These are phyloP conservation scores for Taenaris catops DNA, from an alignment of 2,888 invertebrate species.

Conservation along the genomic window DNA sequence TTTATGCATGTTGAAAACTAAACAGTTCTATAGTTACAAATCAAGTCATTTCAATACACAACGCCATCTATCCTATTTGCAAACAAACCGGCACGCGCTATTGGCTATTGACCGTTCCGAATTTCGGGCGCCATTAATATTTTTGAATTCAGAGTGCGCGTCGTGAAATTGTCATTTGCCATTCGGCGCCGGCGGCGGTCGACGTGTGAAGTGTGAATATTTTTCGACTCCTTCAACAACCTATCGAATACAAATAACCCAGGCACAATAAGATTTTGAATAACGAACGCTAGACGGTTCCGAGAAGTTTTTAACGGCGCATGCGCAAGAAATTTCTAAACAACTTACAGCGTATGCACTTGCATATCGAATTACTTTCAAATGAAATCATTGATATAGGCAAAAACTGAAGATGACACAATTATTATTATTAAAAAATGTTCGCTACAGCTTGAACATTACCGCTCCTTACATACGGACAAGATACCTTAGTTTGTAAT, in stretches of 20 bases:
- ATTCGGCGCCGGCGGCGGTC: conserved; percentile 61
- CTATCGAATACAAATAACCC: conserved; percentile 61
- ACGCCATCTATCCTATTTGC: conserved; percentile 43
- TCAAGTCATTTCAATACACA: conserved; percentile 44
- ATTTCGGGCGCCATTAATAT: conserved; percentile 55
- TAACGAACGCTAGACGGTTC: conserved; percentile 39
- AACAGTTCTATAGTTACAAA: too few relatives aligned
- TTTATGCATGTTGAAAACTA: too few relatives aligned
- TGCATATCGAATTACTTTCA: conserved; percentile 51
- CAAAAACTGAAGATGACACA: too few relatives aligned
- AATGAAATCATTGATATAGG: conserved; percentile 31
- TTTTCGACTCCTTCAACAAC: conserved; percentile 46
- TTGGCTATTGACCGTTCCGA: conserved; percentile 31
- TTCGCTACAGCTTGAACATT: too few relatives aligned
- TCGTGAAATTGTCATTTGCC: conserved; percentile 60
- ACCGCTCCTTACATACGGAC: too few relatives aligned
- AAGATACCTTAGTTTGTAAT: too few relatives aligned
- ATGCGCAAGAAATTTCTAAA: conserved; percentile 61
- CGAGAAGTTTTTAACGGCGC: conserved; percentile 52
- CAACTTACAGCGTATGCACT: conserved; percentile 50
- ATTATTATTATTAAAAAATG: too few relatives aligned
- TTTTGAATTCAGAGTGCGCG: conserved; percentile 61
- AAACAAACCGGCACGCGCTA: conserved; percentile 42
- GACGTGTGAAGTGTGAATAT: conserved; percentile 60
- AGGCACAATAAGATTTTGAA: conserved; percentile 48